Conservation (phyloP, 2,888 invertebrate genomes). For the Eilema depressum region DNA sequence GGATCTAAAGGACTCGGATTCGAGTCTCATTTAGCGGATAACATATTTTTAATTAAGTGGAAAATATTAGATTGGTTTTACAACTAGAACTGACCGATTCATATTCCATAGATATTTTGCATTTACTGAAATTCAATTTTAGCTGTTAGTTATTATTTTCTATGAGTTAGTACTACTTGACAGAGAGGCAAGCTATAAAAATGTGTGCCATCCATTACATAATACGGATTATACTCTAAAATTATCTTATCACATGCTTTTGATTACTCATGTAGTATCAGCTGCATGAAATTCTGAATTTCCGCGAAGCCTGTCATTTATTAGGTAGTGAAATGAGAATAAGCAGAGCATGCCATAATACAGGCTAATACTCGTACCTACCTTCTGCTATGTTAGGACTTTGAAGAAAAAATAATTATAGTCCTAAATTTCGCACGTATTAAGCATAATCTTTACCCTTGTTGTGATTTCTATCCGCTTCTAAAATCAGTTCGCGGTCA, state of each 20-base stretch:
- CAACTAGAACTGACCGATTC: background rate
- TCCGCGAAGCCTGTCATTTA: background rate
- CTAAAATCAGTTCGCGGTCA: conserved; percentile 48
- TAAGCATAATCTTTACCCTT: background rate
- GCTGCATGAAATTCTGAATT: background rate
- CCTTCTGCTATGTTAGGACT: background rate
- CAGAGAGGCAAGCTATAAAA: background rate
- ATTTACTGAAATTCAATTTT: background rate
- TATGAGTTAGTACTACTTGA: background rate
- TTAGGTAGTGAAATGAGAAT: background rate
- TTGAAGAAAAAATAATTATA: too few species aligned
- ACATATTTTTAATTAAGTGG: conserved; percentile 23
- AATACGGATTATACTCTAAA: conserved; percentile 14
- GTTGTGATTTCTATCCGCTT: background rate
- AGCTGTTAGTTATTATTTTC: background rate
- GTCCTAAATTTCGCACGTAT: background rate
- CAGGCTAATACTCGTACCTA: too few species aligned
- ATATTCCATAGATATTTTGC: background rate
- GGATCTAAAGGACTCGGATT: conserved; percentile 48
- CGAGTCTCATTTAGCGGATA: conserved; percentile 29
- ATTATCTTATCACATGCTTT: conserved; percentile 25
- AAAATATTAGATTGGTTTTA: background rate
- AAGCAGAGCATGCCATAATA: background rate
- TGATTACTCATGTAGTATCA: conserved; percentile 12
- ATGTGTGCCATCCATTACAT: conserved; percentile 13